Conservation (phyloP, 1,140 invertebrate genomes). For the Hyles euphorbiae region DNA sequence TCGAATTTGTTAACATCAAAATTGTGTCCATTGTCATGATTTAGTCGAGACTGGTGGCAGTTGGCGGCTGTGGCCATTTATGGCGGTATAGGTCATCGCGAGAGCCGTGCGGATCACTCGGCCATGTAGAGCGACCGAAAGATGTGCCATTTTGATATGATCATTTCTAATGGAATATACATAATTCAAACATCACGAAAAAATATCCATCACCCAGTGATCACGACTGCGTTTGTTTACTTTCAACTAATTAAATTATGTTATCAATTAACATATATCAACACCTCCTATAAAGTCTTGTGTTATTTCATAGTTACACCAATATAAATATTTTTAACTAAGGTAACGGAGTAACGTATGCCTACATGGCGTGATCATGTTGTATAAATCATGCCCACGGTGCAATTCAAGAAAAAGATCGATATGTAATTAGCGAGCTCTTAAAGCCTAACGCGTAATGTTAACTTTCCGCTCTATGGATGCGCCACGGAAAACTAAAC, state of each 20-base stretch:
- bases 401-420: conserved; percentile 22
- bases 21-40: conserved; percentile 33
- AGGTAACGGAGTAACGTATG: not conserved
- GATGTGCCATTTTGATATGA: conserved; percentile 19
- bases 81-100: conserved; percentile 46
- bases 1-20: too few relatives aligned
- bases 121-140: conserved; percentile 39
- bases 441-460: conserved; percentile 18
- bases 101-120: conserved; percentile 21
- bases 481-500: conserved; percentile 17
- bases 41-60: conserved; percentile 40
- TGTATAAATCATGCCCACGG: conserved; percentile 23
- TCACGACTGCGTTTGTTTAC: too few relatives aligned
- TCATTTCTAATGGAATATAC: conserved; percentile 7
- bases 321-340: not conserved
- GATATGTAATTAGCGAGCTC: conserved; percentile 21
- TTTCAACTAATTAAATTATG: too few relatives aligned
- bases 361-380: conserved; percentile 26
- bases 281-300: too few relatives aligned
- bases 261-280: too few relatives aligned
- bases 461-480: conserved; percentile 26
- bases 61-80: conserved; percentile 51
- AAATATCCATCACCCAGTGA: not conserved
- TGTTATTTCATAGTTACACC: not conserved
- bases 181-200: conserved; percentile 1